phyloP scores from a whole-genome alignment of 2,113 vertebrate species.

The Alouatta palliata region DNA sequence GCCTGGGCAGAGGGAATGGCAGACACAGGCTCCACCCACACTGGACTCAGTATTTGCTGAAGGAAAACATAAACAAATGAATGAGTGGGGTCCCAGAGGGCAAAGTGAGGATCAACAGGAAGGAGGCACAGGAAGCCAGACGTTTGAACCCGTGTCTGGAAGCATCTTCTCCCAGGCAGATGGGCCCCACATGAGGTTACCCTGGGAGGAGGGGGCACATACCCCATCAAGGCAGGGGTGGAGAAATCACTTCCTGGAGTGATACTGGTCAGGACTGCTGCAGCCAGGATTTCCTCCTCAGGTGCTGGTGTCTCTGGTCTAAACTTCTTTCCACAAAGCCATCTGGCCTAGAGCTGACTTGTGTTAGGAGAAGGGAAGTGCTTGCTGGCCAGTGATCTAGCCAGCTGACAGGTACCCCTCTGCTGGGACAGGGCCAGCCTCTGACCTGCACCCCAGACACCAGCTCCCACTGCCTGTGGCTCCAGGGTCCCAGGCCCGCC shows the following conservation, averaged over 20 bases:
- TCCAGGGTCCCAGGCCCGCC: background rate
- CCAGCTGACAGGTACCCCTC: background rate
- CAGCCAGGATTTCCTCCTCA: background rate
- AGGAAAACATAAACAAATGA: background rate
- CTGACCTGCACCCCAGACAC: background rate
- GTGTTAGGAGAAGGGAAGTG: background rate
- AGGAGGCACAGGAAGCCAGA: background rate
- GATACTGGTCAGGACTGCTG: background rate
- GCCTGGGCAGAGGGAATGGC: background rate
- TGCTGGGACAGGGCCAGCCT: background rate
- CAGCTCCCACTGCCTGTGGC: background rate
- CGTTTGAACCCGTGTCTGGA: background rate
- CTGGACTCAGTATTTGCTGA: background rate
- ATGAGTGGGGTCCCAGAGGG: background rate
- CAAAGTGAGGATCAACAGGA: background rate
- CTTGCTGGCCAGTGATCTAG: background rate
- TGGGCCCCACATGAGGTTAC: rapidly evolving
- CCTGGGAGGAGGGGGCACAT: background rate
- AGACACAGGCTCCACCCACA: background rate
- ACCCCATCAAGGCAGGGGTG: background rate
- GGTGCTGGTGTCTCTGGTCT: background rate
- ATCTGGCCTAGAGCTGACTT: background rate
- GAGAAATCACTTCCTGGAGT: background rate
- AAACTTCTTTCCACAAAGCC: background rate
- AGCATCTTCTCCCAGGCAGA: background rate